These are phyloP conservation scores for Drosophila merina DNA, from an alignment of 2,888 invertebrate genomes.

Conservation along the genomic window DNA sequence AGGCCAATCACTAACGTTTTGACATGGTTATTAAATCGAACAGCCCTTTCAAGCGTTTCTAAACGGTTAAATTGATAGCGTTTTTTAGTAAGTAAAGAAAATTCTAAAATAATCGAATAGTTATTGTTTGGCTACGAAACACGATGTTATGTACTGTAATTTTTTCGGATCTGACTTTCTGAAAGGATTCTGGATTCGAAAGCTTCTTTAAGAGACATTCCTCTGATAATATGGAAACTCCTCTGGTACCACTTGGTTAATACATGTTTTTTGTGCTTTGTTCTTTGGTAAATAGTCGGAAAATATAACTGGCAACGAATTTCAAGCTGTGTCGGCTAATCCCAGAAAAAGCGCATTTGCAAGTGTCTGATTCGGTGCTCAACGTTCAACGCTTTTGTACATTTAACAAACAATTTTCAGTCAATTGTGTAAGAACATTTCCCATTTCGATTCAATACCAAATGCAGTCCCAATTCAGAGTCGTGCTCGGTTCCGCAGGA, in stretches of 20 bases:
- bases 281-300: background rate
- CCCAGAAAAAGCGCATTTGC: slow-evolving; percentile 46
- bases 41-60: background rate
- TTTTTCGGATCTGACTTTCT: too few relatives aligned
- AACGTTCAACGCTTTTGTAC: slow-evolving; percentile 23
- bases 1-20: too few relatives aligned
- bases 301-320: background rate
- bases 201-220: too few relatives aligned
- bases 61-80: background rate
- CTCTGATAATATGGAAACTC: too few relatives aligned
- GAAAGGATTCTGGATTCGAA: too few relatives aligned
- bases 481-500: slow-evolving; percentile 4
- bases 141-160: too few relatives aligned
- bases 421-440: slow-evolving; percentile 60
- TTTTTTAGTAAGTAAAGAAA: too few relatives aligned
- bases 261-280: background rate
- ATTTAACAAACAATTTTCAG: slow-evolving; percentile 62
- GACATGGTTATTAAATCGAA: background rate
- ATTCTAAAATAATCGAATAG: too few relatives aligned
- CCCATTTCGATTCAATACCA: slow-evolving; percentile 29
- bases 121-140: too few relatives aligned
- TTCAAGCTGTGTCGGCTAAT: slow-evolving; percentile 45
- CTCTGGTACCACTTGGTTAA: too few relatives aligned
- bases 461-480: slow-evolving; percentile 5
- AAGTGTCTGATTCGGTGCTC: slow-evolving; percentile 44